Percentiles rank a stretch among this genome's conserved stretches.
These are phyloP conservation scores for Barypeithes pellucidus DNA, from an alignment of 2,888 invertebrate genomes.

Conservation along the genomic window DNA sequence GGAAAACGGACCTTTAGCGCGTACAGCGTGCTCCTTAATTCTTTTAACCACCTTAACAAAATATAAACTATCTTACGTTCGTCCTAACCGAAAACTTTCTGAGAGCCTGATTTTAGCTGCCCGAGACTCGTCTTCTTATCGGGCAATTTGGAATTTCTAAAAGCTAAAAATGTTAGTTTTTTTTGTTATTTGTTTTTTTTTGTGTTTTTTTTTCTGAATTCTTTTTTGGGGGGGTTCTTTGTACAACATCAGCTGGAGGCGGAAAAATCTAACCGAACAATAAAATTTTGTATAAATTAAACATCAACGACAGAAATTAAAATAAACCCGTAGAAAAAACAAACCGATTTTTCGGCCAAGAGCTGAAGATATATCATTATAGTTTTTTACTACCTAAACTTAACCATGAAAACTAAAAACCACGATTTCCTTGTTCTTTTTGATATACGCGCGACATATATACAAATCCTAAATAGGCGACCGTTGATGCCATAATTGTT, in stretches of 20 bases:
- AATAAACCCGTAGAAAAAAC: neutral
- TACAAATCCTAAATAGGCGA: slow-evolving; percentile 14
- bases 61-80: slow-evolving; percentile 16
- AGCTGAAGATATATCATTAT: slow-evolving; percentile 9
- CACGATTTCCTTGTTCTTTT: slow-evolving; percentile 19
- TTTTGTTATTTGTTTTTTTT: slow-evolving; percentile 31
- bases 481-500: slow-evolving; percentile 15
- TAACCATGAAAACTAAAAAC: slow-evolving; percentile 24
- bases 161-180: slow-evolving; percentile 30
- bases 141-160: slow-evolving; percentile 6
- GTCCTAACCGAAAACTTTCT: slow-evolving; percentile 5
- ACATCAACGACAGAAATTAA: neutral
- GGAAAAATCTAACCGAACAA: neutral
- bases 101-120: slow-evolving; percentile 13
- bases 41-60: slow-evolving; percentile 11
- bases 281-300: neutral
- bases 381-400: slow-evolving; percentile 16
- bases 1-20: neutral
- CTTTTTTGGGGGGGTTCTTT: slow-evolving; percentile 7
- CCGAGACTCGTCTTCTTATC: neutral
- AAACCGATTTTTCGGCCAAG: neutral
- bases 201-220: slow-evolving; percentile 17
- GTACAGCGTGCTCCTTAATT: slow-evolving; percentile 6
- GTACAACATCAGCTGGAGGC: slow-evolving; percentile 19
- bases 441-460: slow-evolving; percentile 21